phyloP scores from a whole-genome alignment of 2,797 vertebrate genomes.

The Catamblyrhynchus diadema region DNA sequence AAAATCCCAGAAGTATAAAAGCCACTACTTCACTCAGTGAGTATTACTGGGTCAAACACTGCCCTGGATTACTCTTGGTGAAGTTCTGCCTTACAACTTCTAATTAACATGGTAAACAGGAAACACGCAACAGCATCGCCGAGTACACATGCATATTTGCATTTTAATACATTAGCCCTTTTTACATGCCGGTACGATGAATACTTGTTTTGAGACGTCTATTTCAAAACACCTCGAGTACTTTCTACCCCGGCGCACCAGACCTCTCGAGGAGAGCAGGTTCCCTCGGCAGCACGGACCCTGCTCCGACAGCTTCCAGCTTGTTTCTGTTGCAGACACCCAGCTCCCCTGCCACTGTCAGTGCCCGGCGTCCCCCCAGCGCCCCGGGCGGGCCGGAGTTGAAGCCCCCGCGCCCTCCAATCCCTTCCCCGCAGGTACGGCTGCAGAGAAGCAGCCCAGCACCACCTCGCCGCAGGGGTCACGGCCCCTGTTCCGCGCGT shows the following conservation, averaged over 20 bases:
- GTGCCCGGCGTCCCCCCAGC: fast-evolving
- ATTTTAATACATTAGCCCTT: constrained; percentile 34
- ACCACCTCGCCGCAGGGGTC: background rate
- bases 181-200: constrained; percentile 13
- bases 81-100: constrained; percentile 34
- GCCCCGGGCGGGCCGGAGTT: too few species aligned
- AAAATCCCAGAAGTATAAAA: background rate
- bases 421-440: too few species aligned
- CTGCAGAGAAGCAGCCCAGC: too few species aligned
- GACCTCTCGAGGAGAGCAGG: background rate
- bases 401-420: background rate
- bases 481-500: too few species aligned
- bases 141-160: constrained; percentile 26
- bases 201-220: constrained; percentile 6
- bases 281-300: background rate
- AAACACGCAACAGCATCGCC: constrained; percentile 42
- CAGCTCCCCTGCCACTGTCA: background rate
- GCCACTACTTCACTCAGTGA: background rate
- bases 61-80: background rate
- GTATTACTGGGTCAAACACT: constrained; percentile 31
- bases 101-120: constrained; percentile 69
- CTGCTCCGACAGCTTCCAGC: background rate
- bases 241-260: background rate
- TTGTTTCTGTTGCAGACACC: background rate
- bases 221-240: background rate